Conservation (phyloP, 2,113 vertebrate genomes). For the Hyperopisus bebe region DNA sequence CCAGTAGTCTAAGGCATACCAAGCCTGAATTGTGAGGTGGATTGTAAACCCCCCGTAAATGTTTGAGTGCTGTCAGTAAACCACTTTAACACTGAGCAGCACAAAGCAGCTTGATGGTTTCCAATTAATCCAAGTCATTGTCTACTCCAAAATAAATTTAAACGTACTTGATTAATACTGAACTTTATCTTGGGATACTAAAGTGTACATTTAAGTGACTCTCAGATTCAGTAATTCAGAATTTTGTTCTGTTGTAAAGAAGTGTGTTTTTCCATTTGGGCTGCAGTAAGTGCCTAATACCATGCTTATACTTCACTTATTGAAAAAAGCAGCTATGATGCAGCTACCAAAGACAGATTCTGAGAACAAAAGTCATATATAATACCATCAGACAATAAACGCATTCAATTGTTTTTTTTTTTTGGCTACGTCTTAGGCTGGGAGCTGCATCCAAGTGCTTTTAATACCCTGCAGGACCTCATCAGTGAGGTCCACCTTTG, state of each 20-base stretch:
- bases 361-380: not conserved
- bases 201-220: not conserved
- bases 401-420: not conserved
- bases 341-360: not conserved
- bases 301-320: slow-evolving; percentile 12
- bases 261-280: not conserved
- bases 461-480: slow-evolving; percentile 44
- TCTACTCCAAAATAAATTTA: not conserved
- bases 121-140: not conserved
- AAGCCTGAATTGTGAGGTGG: not conserved
- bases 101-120: not conserved
- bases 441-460: slow-evolving; percentile 54
- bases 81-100: not conserved
- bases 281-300: not conserved
- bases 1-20: not conserved
- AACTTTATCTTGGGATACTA: not conserved
- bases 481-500: slow-evolving; percentile 47
- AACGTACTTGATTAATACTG: not conserved
- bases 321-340: slow-evolving; percentile 14
- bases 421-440: slow-evolving; percentile 37
- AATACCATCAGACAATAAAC: not conserved
- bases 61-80: not conserved
- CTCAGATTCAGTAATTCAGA: not conserved
- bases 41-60: not conserved
- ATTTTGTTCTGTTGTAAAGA: not conserved